Conservation (phyloP, 2,888 invertebrate species). For the Polydesmus complanatus region DNA sequence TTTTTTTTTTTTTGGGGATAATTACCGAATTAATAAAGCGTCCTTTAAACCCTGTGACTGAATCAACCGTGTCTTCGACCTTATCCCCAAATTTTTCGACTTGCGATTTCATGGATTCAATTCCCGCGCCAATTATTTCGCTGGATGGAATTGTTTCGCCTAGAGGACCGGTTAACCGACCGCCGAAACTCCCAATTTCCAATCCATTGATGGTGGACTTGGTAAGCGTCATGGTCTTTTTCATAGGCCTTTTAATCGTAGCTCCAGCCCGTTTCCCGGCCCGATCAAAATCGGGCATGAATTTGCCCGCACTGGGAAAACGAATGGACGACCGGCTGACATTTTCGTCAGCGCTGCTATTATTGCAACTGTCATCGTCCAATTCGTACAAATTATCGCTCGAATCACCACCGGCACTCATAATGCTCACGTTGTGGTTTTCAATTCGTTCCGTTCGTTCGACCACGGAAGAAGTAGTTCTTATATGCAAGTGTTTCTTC, state of each 20-base stretch:
- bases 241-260: background rate
- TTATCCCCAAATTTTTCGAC: background rate
- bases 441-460: background rate
- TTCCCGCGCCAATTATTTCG: background rate
- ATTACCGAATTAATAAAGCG: too few relatives aligned
- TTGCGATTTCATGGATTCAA: background rate
- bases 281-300: too few relatives aligned
- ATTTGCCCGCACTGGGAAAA: too few relatives aligned
- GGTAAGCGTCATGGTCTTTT: background rate
- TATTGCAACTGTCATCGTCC: background rate
- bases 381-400: background rate
- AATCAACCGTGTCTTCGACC: background rate
- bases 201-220: background rate
- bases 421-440: background rate
- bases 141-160: background rate
- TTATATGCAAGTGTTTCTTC: background rate
- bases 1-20: too few relatives aligned
- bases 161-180: constrained; percentile 2
- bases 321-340: too few relatives aligned
- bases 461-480: background rate
- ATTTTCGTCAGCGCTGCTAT: background rate
- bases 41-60: background rate
- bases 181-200: constrained; percentile 1
- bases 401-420: background rate
- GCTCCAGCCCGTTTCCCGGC: background rate